Conservation (phyloP, 2,113 vertebrate genomes). For the Menidia beryllina region DNA sequence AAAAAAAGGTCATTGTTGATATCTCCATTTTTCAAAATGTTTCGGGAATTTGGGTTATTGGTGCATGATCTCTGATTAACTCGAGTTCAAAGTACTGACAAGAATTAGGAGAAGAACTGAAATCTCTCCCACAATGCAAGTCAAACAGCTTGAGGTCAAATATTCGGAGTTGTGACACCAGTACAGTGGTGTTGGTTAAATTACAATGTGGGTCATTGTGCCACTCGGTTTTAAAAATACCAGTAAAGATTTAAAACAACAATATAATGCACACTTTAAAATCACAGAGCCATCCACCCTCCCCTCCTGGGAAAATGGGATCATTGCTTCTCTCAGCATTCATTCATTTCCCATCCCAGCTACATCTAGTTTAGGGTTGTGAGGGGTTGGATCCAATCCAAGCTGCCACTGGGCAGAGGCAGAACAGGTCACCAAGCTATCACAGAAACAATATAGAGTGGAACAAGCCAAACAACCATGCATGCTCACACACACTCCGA, state of each 20-base stretch:
- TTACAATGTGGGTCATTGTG: conserved; percentile 66
- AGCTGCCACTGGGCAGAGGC: too few species aligned
- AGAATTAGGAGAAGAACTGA: conserved; percentile 40
- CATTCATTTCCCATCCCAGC: neutral
- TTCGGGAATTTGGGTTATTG: conserved; percentile 58
- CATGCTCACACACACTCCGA: too few species aligned
- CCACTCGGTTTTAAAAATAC: conserved; percentile 43
- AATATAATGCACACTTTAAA: neutral
- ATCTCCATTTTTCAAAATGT: conserved; percentile 73
- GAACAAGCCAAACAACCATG: too few species aligned
- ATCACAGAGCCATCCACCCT: neutral
- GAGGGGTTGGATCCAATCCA: too few species aligned
- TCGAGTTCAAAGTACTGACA: conserved; percentile 40
- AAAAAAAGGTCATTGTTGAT: conserved; percentile 77
- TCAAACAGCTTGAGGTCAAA: conserved; percentile 32
- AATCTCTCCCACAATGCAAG: conserved; percentile 27
- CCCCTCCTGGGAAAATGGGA: neutral
- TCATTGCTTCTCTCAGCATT: neutral
- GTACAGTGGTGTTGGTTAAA: conserved; percentile 46
- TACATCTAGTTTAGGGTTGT: too few species aligned
- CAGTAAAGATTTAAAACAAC: conserved; percentile 34
- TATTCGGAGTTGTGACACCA: conserved; percentile 40
- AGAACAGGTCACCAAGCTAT: too few species aligned
- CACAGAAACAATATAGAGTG: too few species aligned
- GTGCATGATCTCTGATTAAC: conserved; percentile 43